Evolutionary conservation across 2,888 invertebrate species (phyloP).

Genomic region (Eristalinus sepulchralis): DNA sequence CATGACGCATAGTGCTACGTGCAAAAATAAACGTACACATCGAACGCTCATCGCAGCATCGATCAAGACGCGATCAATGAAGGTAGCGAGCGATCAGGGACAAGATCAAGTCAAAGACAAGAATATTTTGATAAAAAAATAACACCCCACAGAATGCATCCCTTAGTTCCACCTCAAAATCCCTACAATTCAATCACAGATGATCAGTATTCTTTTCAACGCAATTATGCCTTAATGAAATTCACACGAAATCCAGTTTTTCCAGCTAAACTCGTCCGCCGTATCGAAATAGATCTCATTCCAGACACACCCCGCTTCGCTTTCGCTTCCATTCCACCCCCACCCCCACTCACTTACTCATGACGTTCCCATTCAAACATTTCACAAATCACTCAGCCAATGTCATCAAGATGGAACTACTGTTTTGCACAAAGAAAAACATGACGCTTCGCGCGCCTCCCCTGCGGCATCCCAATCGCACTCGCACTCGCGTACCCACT

Average conservation of each 20-base stretch:
- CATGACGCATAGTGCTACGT: too few species aligned
- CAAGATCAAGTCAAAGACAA: too few species aligned
- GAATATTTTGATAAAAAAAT: too few species aligned
- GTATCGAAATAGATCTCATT: neutral
- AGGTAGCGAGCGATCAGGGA: too few species aligned
- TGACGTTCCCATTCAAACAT: neutral
- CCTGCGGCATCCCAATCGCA: neutral
- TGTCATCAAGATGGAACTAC: neutral
- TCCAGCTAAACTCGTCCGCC: neutral
- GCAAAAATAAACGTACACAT: too few species aligned
- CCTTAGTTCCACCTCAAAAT: too few species aligned
- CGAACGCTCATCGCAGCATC: too few species aligned
- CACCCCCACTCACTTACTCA: neutral
- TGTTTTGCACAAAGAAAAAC: neutral
- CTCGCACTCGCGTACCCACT: neutral
- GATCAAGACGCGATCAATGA: too few species aligned
- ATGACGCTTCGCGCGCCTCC: neutral
- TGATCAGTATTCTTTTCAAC: neutral
- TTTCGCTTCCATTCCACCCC: neutral
- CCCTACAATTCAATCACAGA: neutral
- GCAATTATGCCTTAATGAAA: neutral
- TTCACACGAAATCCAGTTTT: neutral
- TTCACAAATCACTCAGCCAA: neutral
- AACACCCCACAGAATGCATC: too few species aligned
- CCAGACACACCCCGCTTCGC: neutral